Evolutionary conservation across 1,140 invertebrate genomes (phyloP).

Genomic region (Pseudomyrmex concolor): DNA sequence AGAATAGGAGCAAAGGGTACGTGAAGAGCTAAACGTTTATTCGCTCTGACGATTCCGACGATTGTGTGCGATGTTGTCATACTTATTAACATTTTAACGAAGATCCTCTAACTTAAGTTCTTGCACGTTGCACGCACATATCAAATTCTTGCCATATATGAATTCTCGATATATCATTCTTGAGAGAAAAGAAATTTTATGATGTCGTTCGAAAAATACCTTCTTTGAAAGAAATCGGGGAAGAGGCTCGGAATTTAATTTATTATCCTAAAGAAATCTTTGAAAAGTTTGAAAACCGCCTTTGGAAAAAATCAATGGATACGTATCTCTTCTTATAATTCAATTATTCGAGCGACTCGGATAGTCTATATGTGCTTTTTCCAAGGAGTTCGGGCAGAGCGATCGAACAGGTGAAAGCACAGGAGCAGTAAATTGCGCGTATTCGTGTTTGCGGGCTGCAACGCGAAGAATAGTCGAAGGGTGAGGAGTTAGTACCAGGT

Average conservation of each 20-base stretch:
- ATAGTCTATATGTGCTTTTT: slow-evolving; percentile 40
- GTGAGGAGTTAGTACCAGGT: slow-evolving; percentile 78
- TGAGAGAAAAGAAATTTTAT: not conserved
- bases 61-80: slow-evolving; percentile 20
- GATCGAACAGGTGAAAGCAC: slow-evolving; percentile 75
- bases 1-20: not conserved
- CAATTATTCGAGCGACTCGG: not conserved
- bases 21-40: slow-evolving; percentile 70
- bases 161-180: too few relatives aligned
- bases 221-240: not conserved
- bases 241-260: too few relatives aligned
- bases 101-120: not conserved
- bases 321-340: slow-evolving; percentile 11
- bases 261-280: too few relatives aligned
- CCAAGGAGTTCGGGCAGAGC: slow-evolving; percentile 44
- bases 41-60: slow-evolving; percentile 58
- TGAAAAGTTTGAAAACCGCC: too few relatives aligned
- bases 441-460: slow-evolving; percentile 53
- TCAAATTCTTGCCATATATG: not conserved
- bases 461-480: slow-evolving; percentile 55
- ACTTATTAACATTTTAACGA: slow-evolving; percentile 2
- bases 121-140: not conserved
- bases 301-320: not conserved
- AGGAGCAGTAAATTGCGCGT: slow-evolving; percentile 59
- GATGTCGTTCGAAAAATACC: not conserved